These are phyloP conservation scores for Meliscaeva auricollis DNA, from an alignment of 2,888 invertebrate genomes.

Conservation along the genomic window DNA sequence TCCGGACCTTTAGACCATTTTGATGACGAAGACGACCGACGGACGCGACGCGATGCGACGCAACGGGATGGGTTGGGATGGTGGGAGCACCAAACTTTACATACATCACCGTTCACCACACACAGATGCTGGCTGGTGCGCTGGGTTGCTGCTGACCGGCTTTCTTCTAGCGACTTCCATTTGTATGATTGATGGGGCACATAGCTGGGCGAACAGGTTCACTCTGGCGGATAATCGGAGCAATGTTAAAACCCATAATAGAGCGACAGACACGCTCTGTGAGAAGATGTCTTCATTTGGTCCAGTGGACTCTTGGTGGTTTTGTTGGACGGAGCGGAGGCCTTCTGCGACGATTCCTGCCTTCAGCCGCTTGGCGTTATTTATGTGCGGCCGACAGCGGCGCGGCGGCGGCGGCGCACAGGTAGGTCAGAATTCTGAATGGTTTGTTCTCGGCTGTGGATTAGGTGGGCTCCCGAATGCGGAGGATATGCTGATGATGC, in stretches of 20 bases:
- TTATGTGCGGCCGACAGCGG: constrained; percentile 49
- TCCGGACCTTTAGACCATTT: not conserved
- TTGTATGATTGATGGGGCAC: constrained; percentile 75
- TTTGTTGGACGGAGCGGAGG: not conserved
- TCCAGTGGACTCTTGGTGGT: constrained; percentile 59
- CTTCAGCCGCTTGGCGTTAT: constrained; percentile 66
- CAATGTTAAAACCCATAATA: constrained; percentile 75
- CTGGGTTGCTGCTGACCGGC: constrained; percentile 3
- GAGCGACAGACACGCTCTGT: constrained; percentile 76
- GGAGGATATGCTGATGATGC: constrained; percentile 39
- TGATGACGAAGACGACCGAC: constrained; percentile 8
- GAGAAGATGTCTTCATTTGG: constrained; percentile 76
- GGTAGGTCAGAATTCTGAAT: constrained; percentile 54
- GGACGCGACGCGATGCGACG: not conserved
- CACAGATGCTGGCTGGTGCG: constrained; percentile 11
- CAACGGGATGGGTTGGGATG: not conserved
- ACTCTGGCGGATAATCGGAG: constrained; percentile 74
- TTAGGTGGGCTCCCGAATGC: constrained; percentile 67
- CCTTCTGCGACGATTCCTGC: constrained; percentile 6
- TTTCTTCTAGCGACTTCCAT: constrained; percentile 59
- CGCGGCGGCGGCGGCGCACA: constrained; percentile 42
- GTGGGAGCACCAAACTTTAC: constrained; percentile 61
- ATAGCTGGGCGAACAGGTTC: constrained; percentile 72
- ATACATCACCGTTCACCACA: constrained; percentile 58
- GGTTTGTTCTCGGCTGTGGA: constrained; percentile 35